A percentile compares a stretch with the other conserved stretches of the same genome.
These are phyloP conservation scores for Drosophila pseudoananassae DNA, from an alignment of 1,140 invertebrate species.

Conservation along the genomic window DNA sequence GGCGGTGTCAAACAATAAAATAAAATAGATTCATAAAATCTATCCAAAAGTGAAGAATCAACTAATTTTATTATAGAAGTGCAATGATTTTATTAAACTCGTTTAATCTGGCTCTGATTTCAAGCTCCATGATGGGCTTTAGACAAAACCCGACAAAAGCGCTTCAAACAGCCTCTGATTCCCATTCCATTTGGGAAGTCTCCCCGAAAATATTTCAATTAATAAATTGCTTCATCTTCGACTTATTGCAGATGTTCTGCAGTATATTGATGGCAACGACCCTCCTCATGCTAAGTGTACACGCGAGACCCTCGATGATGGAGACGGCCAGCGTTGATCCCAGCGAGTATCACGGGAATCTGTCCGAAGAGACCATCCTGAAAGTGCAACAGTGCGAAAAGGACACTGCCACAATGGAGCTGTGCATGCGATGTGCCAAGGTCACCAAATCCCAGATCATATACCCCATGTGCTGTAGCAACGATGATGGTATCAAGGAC, in stretches of 20 bases:
- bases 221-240: constrained; percentile 9
- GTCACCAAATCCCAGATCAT: constrained; percentile 85
- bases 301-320: constrained; percentile 40
- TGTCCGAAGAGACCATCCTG: constrained; percentile 63
- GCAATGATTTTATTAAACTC: neutral
- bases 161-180: neutral
- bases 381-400: constrained; percentile 74
- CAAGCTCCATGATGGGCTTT: neutral
- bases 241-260: constrained; percentile 48
- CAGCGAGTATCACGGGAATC: constrained; percentile 65
- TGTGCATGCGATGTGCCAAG: constrained; percentile 85
- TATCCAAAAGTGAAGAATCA: neutral
- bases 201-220: constrained; percentile 28
- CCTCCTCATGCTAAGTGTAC: constrained; percentile 17
- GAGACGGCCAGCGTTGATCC: constrained; percentile 44
- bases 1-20: constrained; percentile 2
- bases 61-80: too few relatives aligned
- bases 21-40: constrained; percentile 7
- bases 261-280: constrained; percentile 21
- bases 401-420: constrained; percentile 72
- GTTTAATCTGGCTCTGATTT: constrained; percentile 23
- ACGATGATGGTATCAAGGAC: constrained; percentile 81
- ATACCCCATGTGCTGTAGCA: constrained; percentile 84
- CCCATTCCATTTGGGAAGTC: constrained; percentile 9
- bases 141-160: constrained; percentile 22